These are phyloP conservation scores for Brachionus rubens DNA, from an alignment of 1,140 invertebrate species.

Conservation along the genomic window DNA sequence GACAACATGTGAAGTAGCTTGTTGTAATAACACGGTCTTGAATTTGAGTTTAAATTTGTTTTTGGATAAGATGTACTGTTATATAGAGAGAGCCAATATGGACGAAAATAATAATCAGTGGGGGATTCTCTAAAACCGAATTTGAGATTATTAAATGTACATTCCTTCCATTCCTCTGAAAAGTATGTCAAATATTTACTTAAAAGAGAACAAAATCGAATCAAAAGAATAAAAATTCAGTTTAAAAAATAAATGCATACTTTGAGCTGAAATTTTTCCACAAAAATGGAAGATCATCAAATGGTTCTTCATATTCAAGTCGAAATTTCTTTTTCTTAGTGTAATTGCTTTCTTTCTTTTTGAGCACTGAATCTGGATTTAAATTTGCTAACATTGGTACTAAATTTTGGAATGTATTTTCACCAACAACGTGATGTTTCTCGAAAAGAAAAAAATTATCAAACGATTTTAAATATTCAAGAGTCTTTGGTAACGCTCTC, in stretches of 20 bases:
- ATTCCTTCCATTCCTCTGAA: slow-evolving; percentile 41
- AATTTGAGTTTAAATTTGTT: slow-evolving; percentile 1
- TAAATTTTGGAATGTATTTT: slow-evolving; percentile 44
- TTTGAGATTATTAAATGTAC: slow-evolving; percentile 50
- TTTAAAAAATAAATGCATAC: neutral
- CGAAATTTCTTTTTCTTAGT: neutral
- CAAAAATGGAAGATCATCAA: slow-evolving; percentile 32
- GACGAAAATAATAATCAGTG: slow-evolving; percentile 51
- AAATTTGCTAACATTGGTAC: slow-evolving; percentile 33
- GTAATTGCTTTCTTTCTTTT: neutral
- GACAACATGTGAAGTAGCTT: slow-evolving; percentile 21
- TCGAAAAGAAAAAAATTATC: slow-evolving; percentile 29
- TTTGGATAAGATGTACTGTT: slow-evolving; percentile 40
- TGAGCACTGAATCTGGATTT: neutral
- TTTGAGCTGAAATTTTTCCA: slow-evolving; percentile 23
- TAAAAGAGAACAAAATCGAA: no score
- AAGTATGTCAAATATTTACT: slow-evolving; percentile 27
- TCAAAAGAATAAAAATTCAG: no score
- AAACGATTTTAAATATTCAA: slow-evolving; percentile 10
- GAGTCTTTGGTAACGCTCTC: slow-evolving; percentile 31
- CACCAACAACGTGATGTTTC: slow-evolving; percentile 24
- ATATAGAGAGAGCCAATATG: slow-evolving; percentile 50
- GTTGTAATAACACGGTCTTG: slow-evolving; percentile 43
- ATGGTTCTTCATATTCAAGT: neutral
- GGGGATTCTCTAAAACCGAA: slow-evolving; percentile 50